Evolutionary conservation across 1,140 invertebrate genomes (phyloP).

Genomic region (Tetramorium alpestre): DNA sequence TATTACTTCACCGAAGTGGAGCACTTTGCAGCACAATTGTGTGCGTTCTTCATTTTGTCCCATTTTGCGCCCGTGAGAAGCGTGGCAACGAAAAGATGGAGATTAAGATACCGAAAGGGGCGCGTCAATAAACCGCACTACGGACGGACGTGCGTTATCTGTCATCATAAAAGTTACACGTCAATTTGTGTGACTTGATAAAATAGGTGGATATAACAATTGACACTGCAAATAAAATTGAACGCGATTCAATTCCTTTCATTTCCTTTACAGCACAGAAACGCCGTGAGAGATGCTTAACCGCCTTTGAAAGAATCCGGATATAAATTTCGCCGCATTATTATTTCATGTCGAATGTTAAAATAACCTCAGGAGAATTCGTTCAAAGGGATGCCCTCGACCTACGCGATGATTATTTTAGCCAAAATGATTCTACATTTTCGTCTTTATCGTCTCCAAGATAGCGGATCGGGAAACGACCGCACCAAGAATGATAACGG

Average conservation of each 20-base stretch:
- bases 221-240: background rate
- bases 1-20: conserved; percentile 11
- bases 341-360: background rate
- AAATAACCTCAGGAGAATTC: background rate
- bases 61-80: background rate
- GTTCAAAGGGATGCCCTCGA: background rate
- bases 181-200: background rate
- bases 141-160: background rate
- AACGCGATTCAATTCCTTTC: background rate
- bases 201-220: background rate
- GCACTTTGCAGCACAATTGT: background rate
- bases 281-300: background rate
- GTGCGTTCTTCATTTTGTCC: background rate
- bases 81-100: background rate
- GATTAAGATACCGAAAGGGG: background rate
- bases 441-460: background rate
- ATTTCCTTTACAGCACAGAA: background rate
- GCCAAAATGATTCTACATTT: background rate
- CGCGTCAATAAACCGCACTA: background rate
- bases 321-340: background rate
- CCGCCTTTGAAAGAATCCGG: background rate
- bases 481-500: background rate
- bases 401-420: conserved; percentile 16
- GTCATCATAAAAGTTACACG: background rate
- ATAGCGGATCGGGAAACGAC: background rate